These are phyloP conservation scores for Syrmaticus mikado DNA, from an alignment of 2,113 vertebrate genomes.

Conservation along the genomic window DNA sequence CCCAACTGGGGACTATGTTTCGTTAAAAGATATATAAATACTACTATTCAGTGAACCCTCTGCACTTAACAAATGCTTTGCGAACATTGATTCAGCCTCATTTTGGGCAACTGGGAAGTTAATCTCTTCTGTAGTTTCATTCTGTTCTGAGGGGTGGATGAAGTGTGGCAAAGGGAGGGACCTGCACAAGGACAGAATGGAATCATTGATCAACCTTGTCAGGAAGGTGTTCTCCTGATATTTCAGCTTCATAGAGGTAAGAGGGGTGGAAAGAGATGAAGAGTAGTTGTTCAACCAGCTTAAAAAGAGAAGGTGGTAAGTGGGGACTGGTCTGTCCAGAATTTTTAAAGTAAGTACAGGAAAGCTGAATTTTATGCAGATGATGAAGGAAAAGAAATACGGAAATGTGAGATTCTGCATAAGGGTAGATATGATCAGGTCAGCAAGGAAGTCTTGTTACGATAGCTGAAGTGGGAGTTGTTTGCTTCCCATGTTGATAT, in stretches of 20 bases:
- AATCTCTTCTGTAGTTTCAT: constrained; percentile 73
- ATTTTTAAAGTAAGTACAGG: constrained; percentile 11
- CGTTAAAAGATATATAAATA: constrained; percentile 22
- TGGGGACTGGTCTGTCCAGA: constrained; percentile 20
- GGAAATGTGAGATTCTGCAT: not conserved
- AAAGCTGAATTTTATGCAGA: not conserved
- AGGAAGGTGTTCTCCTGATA: constrained; percentile 69
- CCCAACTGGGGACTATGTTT: constrained; percentile 16
- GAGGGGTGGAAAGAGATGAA: constrained; percentile 66
- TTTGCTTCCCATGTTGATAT: constrained; percentile 49
- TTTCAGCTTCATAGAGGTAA: constrained; percentile 73
- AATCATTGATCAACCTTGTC: constrained; percentile 72
- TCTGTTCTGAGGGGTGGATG: constrained; percentile 73
- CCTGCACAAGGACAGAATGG: constrained; percentile 71
- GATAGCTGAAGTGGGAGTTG: constrained; percentile 46
- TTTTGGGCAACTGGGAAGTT: constrained; percentile 63
- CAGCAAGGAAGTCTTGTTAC: not conserved
- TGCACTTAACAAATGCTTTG: constrained; percentile 51
- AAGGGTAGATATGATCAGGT: not conserved
- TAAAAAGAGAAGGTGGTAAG: constrained; percentile 22
- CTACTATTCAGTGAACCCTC: constrained; percentile 31
- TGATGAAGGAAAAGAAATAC: constrained; percentile 15
- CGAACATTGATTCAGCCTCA: constrained; percentile 52
- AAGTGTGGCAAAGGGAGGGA: constrained; percentile 71
- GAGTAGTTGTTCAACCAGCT: constrained; percentile 46